Conservation (phyloP, 2,797 vertebrate genomes). For the Nyctalus aviator region DNA sequence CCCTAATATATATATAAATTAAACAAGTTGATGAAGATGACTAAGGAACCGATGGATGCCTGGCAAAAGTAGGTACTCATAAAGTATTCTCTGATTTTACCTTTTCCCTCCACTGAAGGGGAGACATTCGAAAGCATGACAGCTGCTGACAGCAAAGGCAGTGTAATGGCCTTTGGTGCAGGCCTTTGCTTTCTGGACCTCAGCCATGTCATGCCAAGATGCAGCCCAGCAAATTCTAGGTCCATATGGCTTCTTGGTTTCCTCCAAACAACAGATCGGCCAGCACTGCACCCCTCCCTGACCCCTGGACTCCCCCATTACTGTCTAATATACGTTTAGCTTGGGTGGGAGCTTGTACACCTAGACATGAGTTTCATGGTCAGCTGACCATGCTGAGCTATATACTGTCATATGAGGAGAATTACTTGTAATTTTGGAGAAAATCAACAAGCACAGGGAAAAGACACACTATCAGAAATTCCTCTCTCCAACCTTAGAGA, state of each 20-base stretch:
- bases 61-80: not conserved
- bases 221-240: not conserved
- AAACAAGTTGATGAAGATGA: not conserved
- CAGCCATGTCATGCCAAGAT: not conserved
- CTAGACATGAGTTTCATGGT: not conserved
- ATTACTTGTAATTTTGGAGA: not conserved
- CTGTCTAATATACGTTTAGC: not conserved
- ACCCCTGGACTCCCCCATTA: not conserved
- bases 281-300: rapidly evolving
- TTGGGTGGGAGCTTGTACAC: not conserved
- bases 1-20: not conserved
- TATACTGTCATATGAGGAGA: not conserved
- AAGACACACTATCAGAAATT: not conserved
- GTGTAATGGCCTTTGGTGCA: not conserved
- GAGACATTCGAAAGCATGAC: not conserved
- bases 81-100: not conserved
- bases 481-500: not conserved
- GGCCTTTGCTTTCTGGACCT: not conserved
- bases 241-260: not conserved
- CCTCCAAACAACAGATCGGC: not conserved
- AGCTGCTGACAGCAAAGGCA: not conserved
- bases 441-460: not conserved
- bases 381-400: not conserved
- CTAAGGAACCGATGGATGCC: not conserved
- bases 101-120: no score